These are phyloP conservation scores for Charadrius vociferus DNA, from an alignment of 2,113 vertebrate species.

Conservation along the genomic window DNA sequence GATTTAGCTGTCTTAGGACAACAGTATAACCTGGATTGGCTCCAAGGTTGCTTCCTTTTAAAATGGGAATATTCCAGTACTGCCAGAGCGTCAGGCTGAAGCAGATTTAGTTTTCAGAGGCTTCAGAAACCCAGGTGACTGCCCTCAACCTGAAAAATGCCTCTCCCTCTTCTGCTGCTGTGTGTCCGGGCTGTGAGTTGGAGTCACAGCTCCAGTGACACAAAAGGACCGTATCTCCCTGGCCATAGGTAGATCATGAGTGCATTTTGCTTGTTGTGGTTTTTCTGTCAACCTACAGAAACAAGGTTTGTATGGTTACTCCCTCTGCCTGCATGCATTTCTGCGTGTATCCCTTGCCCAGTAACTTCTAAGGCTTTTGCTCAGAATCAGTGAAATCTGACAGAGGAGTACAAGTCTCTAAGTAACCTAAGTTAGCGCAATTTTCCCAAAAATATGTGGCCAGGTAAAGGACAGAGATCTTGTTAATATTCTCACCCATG, in stretches of 20 bases:
- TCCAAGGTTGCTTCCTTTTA: neutral
- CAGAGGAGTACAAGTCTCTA: neutral
- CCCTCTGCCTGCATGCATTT: neutral
- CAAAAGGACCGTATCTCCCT: neutral
- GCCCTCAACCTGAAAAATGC: neutral
- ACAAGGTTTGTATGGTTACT: neutral
- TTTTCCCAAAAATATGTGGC: neutral
- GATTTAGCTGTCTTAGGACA: neutral
- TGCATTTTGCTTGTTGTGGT: neutral
- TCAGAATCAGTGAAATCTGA: neutral
- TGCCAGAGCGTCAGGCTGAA: neutral
- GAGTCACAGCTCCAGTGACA: neutral
- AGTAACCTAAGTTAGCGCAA: neutral
- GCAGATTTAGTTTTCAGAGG: neutral
- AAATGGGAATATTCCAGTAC: neutral
- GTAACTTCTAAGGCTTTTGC: neutral
- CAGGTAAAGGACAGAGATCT: neutral
- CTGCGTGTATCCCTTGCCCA: neutral
- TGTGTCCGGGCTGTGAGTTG: accelerated
- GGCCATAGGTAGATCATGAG: accelerated
- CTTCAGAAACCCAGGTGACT: neutral
- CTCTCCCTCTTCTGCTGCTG: neutral
- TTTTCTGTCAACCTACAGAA: neutral
- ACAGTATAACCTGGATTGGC: neutral
- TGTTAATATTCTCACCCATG: neutral